Evolutionary conservation across 2,797 vertebrate species (phyloP).

Genomic region (Ctenosaura bakeri): DNA sequence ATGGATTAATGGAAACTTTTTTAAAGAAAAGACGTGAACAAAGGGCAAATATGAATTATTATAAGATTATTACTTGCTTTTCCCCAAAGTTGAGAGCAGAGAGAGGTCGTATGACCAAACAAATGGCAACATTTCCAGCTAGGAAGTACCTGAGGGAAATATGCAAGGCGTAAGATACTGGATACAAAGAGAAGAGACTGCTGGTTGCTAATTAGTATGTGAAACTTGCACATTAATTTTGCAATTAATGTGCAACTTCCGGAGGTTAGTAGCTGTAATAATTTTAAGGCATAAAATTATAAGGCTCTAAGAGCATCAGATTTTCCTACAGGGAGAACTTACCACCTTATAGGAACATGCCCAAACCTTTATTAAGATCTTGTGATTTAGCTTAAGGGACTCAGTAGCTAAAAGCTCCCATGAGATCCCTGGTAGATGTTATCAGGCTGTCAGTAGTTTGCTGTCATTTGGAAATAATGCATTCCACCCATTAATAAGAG

Average conservation of each 20-base stretch:
- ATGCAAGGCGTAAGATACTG: constrained; percentile 18
- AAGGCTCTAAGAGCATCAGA: constrained; percentile 13
- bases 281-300: neutral
- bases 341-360: constrained; percentile 1
- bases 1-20: constrained; percentile 80
- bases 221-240: constrained; percentile 11
- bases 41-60: constrained; percentile 75
- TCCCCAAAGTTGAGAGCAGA: constrained; percentile 69
- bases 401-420: constrained; percentile 20
- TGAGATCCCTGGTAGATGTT: neutral
- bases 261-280: neutral
- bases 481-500: constrained; percentile 17
- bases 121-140: constrained; percentile 67
- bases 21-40: constrained; percentile 72
- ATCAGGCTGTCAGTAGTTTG: constrained; percentile 13
- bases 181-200: constrained; percentile 8
- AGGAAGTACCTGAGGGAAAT: constrained; percentile 40
- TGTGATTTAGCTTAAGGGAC: constrained; percentile 20
- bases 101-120: constrained; percentile 69
- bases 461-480: constrained; percentile 18
- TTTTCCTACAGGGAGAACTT: constrained; percentile 21
- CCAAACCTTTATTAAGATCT: constrained; percentile 28
- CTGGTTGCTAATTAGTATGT: constrained; percentile 12
- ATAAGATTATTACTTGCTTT: constrained; percentile 77
- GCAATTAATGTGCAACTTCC: constrained; percentile 49